Evolutionary conservation across 2,113 vertebrate species (phyloP), one percentile per base, ranked within the genome.

Genomic region (Platysternon megacephalum): DNA sequence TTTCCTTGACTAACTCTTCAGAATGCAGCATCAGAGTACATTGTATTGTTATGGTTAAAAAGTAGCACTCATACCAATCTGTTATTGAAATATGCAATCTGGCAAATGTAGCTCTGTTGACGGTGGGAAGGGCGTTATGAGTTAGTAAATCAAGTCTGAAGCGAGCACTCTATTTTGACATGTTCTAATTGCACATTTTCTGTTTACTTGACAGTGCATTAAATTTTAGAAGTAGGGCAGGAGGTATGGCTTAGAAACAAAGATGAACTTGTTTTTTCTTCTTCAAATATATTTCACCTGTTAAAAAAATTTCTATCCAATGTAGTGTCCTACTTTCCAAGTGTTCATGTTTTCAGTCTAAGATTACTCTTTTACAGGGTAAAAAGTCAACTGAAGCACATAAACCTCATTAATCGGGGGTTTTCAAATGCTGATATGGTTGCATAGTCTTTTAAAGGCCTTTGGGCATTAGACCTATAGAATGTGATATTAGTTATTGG

Each of bases 401-500:
- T 88, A 55, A 90, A 4, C 65, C 0, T 0, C 61, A 90, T 93
- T 89, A 94, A 90, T 89, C 79, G 94, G 56, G 46, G 29, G 32
- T 89, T 98, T 97, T 93, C 6, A 51, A 92, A 80, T 93, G 93
- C 83, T 8, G 0, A 22, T 89, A 85, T 5, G 26, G 84, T 91
- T 95, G 8, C 89, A 56, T 72, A 6, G 48, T 91, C 94, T 96
- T 94, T 97, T 88, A 72, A 97, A 97, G 95, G 95, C 97, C 97
- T 98, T 96, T 96, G 95, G 97, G 97, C 95, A 96, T 35, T 93
- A 26, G 22, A 61, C 83, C 88, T 94, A 89, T 96, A 94, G 96
- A 97, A 95, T 94, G 93, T 19, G 19, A 93, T 97, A 96, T 96
- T 97, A 96, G 91, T 96, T 98, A 93, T 95, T 97, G 94, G 96